Evolutionary conservation across 2,888 invertebrate genomes (phyloP).

Genomic region (Acanthococcus lagerstroemiae): DNA sequence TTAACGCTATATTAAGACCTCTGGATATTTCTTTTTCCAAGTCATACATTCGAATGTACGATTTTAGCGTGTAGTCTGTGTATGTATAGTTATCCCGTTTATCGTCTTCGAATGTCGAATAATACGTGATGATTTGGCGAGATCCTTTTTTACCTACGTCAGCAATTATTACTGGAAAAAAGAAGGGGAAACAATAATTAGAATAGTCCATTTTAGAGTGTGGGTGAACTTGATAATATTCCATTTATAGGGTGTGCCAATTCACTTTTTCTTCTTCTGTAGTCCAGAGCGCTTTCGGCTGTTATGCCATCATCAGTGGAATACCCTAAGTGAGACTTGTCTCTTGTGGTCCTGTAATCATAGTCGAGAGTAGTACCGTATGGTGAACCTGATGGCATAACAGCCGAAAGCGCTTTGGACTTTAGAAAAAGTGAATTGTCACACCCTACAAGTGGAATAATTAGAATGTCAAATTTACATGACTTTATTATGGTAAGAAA

Average conservation of each 20-base stretch:
- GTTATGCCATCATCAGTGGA: too few species aligned
- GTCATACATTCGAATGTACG: constrained; percentile 14
- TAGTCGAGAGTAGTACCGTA: neutral
- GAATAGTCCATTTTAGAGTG: neutral
- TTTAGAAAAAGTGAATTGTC: too few species aligned
- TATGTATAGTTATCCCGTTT: constrained; percentile 1
- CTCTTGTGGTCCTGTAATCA: too few species aligned
- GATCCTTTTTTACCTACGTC: constrained; percentile 67
- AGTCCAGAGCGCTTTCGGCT: too few species aligned
- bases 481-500: neutral
- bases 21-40: constrained; percentile 1
- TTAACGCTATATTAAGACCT: neutral
- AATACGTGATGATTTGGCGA: constrained; percentile 65
- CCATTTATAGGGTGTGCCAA: too few species aligned
- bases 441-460: neutral
- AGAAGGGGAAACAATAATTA: constrained; percentile 35
- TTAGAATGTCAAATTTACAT: neutral
- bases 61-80: constrained; percentile 5
- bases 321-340: too few species aligned
- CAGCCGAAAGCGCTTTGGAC: too few species aligned
- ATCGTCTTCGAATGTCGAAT: constrained; percentile 18
- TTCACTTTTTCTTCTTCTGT: too few species aligned
- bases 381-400: neutral
- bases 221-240: too few species aligned
- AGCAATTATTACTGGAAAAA: constrained; percentile 50